Base-by-base conservation (phyloP, 2,888 invertebrate genomes). In the Plagodis dolabraria region DNA sequence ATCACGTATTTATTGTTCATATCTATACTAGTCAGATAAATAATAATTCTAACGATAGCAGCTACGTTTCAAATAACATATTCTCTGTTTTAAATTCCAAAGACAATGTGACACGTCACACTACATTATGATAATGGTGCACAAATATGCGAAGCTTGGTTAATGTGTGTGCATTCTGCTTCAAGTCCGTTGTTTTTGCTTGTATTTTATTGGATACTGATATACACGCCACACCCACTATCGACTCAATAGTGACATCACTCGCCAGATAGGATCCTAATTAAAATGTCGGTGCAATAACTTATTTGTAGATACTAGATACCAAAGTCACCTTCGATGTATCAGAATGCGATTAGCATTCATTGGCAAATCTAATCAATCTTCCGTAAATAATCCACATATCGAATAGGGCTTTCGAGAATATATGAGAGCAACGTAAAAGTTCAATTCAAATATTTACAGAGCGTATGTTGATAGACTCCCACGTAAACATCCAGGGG, bases 231-330 rank as follows among this genome's bases (percentile, higher is more conserved):
- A 57, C 68, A 66, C 66, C 69, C 64, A 73, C 70, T 53, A 65
- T 64, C 64, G 60, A 65, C 71, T 68, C 63, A 66, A 60, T 57
- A 63, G 63, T 76, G 75, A 75, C 74, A 71, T 73, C 77, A 75
- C 64, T 65, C 46, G 47, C 53, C 47, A 60, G 45, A 60, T 60
- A 58, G 56, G 53, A 52, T 47, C 47, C 48, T 57, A 60, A 65
- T 63, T 53, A 62, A 63, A 53, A 33, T 48, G 51, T 56, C 34
- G n/a, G 33, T 42, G 35, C 45, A 54, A 43, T 54, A 50, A 36
- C 46, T 36, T 53, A 46, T 53, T 50, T 10, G 47, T 33, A 6
- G 47, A 47, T 12, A 34, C 10, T 22, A 40, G 40, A 40, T 10
- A 40, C 40, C 33, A 54, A 43, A 47, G 54, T 54, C 54, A 54